Evolutionary conservation across 1,140 invertebrate genomes (phyloP), one percentile per base, ranked within the genome.

Genomic region (Teleogryllus occipitalis): DNA sequence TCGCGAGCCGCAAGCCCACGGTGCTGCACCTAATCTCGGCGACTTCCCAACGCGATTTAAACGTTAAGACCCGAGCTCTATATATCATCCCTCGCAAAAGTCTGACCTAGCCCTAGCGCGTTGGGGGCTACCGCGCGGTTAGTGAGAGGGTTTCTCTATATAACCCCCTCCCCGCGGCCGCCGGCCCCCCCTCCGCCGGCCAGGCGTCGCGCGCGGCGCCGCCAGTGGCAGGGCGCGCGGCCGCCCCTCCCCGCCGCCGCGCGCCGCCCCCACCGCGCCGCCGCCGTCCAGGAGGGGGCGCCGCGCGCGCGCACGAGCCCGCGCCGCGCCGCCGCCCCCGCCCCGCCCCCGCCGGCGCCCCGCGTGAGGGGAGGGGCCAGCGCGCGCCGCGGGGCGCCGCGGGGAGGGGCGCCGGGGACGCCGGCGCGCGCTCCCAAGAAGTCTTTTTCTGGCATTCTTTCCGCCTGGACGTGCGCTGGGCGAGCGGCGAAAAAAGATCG

Each of bases 21-120:
- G 76, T n/a, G 47, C 76, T 78, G 18, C 78, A 74, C 73, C 78
- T 78, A 78, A 78, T 78, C 78, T 78, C 65, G 78, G 27, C 73
- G 78, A 78, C 78, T 78, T 78, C 78, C 78, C 78, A 78, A 73
- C 54, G 78, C 78, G 78, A 78, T 78, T 78, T 78, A 78, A 72
- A 72, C 78, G 78, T 47, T 78, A 78, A 78, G 78, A 65, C 78
- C 73, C 48, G 54, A 74, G 78, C 54, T 74, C 54, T 78, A 78
- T 78, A 78, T 78, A 78, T 78, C 78, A 78, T 78, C 76, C 76
- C 76, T 54, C 14, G 47, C 48, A 77, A 47, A 49, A 77, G 76
- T 77, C 76, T 77, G 76, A 77, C 76, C 76, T 77, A 47, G 75
- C 47, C 47, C 14, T 47, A 47, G 8, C 27, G 75, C 14, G 75